phyloP scores from a whole-genome alignment of 1,140 invertebrate genomes.

The Anagrus nilaparvatae region DNA sequence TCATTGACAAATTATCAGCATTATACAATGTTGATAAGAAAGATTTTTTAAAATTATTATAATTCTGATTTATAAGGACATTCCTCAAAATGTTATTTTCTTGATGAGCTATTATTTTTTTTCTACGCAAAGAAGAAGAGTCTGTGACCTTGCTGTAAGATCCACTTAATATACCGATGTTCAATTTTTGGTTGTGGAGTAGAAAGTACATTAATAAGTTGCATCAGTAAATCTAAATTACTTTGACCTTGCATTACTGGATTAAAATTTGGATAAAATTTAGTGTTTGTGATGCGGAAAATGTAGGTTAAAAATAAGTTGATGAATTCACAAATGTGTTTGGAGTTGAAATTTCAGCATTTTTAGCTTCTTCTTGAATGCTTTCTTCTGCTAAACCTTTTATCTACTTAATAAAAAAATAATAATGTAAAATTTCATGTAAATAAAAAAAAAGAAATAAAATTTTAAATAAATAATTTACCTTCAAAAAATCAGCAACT shows the following conservation, averaged over 20 bases:
- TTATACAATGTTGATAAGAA: too few relatives aligned
- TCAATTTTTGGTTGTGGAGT: too few relatives aligned
- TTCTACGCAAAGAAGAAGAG: slow-evolving; percentile 61
- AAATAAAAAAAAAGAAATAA: not conserved
- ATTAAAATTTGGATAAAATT: too few relatives aligned
- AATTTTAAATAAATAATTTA: slow-evolving; percentile 22
- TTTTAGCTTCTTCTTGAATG: not conserved
- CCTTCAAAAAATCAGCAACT: slow-evolving; percentile 67
- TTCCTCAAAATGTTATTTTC: too few relatives aligned
- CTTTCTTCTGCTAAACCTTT: not conserved
- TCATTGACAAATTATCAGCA: too few relatives aligned
- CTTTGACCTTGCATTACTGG: too few relatives aligned
- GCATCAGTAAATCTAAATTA: too few relatives aligned
- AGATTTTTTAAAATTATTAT: too few relatives aligned
- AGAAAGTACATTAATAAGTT: too few relatives aligned
- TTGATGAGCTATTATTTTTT: too few relatives aligned
- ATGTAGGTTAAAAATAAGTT: not conserved
- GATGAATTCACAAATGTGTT: not conserved
- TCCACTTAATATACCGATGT: too few relatives aligned
- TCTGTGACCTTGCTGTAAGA: slow-evolving; percentile 58
- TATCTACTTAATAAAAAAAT: not conserved
- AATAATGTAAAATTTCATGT: not conserved
- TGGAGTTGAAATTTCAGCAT: not conserved
- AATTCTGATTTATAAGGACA: too few relatives aligned
- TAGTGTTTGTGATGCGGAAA: not conserved